Evolutionary conservation across 2,888 invertebrate species (phyloP).

Genomic region (Muschampia plurimacula): DNA sequence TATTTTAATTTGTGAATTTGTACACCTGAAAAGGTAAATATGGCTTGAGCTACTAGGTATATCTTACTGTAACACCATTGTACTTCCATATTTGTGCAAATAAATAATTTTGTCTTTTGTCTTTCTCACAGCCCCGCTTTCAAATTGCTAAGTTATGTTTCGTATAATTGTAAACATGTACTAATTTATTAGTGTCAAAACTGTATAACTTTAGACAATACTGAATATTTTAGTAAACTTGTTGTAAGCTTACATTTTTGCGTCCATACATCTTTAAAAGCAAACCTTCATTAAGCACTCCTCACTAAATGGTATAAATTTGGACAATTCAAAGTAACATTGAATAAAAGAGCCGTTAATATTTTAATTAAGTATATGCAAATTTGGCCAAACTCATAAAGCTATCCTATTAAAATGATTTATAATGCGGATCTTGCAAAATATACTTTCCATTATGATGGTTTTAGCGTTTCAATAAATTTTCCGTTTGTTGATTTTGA

Average conservation of each 20-base stretch:
- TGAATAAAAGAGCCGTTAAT: constrained; percentile 13
- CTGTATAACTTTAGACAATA: too few relatives aligned
- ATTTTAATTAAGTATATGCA: constrained; percentile 35
- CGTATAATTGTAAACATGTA: too few relatives aligned
- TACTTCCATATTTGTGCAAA: too few relatives aligned
- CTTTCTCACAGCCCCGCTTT: too few relatives aligned
- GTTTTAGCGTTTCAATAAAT: constrained; percentile 29
- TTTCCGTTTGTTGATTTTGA: constrained; percentile 33
- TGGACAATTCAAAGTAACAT: constrained; percentile 12
- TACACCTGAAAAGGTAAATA: too few relatives aligned
- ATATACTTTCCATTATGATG: constrained; percentile 25
- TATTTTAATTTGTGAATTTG: too few relatives aligned
- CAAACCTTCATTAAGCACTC: neutral
- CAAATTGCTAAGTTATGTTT: too few relatives aligned
- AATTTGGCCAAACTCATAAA: constrained; percentile 22
- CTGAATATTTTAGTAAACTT: too few relatives aligned
- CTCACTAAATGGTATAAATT: constrained; percentile 1
- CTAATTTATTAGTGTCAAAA: too few relatives aligned
- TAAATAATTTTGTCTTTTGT: too few relatives aligned
- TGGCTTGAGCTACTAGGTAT: too few relatives aligned
- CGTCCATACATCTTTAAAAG: neutral
- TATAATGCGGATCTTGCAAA: constrained; percentile 19
- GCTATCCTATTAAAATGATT: constrained; percentile 36
- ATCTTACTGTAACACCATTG: too few relatives aligned
- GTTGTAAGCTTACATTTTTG: neutral